Percentiles rank a stretch among this genome's conserved stretches.
These are phyloP conservation scores for Dendropsophus ebraccatus DNA, from an alignment of 2,113 vertebrate genomes.

Conservation along the genomic window DNA sequence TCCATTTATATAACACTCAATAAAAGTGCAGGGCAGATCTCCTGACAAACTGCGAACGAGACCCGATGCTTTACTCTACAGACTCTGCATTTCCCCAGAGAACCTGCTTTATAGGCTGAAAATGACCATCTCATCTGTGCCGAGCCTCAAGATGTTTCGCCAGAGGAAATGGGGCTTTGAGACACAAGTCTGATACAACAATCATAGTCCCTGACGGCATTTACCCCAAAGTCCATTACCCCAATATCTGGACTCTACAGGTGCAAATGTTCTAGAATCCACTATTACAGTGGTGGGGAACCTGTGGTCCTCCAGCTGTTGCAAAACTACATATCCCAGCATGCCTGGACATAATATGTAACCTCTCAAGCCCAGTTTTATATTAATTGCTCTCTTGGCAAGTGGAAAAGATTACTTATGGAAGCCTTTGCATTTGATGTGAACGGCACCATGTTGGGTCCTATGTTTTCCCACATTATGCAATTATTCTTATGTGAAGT, in stretches of 20 bases:
- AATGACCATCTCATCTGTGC: neutral
- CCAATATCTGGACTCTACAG: too few species aligned
- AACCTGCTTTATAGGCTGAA: neutral
- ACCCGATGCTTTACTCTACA: slow-evolving; percentile 6
- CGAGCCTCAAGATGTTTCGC: neutral
- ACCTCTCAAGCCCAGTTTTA: neutral
- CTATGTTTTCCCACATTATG: too few species aligned
- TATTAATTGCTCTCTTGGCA: neutral
- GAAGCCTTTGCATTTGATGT: neutral
- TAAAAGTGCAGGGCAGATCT: neutral
- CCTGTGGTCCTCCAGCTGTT: too few species aligned
- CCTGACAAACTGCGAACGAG: neutral
- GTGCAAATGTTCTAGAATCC: too few species aligned
- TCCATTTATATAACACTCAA: slow-evolving; percentile 1
- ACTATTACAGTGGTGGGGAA: too few species aligned
- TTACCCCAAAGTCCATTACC: too few species aligned
- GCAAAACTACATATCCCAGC: too few species aligned
- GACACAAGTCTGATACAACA: too few species aligned
- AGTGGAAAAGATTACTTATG: neutral
- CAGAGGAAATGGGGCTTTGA: neutral
- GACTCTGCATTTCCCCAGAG: neutral
- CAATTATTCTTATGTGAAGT: too few species aligned
- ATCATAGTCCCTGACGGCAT: too few species aligned
- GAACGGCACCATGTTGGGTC: neutral
- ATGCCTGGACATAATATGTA: neutral